Conservation (phyloP, 2,888 invertebrate genomes). For the Galerucella nymphaeae region DNA sequence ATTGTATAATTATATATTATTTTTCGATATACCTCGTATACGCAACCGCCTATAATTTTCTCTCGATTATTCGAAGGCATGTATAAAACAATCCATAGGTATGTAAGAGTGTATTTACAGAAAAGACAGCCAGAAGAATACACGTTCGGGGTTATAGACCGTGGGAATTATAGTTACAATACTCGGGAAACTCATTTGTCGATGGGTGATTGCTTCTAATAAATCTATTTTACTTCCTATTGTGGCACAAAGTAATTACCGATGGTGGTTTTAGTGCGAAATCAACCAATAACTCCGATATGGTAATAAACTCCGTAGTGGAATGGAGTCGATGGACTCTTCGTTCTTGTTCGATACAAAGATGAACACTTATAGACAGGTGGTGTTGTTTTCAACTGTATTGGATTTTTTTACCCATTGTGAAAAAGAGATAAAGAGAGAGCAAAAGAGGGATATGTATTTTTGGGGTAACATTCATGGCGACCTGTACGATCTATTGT, state of each 20-base stretch:
- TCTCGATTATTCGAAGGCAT: not conserved
- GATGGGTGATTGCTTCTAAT: constrained; percentile 35
- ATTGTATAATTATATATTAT: too few species aligned
- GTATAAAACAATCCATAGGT: not conserved
- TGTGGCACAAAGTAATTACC: constrained; percentile 35
- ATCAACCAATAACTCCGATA: constrained; percentile 21
- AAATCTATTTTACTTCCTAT: constrained; percentile 40
- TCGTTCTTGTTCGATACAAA: not conserved
- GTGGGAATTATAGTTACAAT: constrained; percentile 28
- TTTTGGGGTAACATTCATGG: too few species aligned
- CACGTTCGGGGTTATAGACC: constrained; percentile 28
- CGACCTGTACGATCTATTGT: too few species aligned
- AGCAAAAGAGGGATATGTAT: too few species aligned
- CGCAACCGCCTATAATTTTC: not conserved
- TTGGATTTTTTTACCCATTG: too few species aligned
- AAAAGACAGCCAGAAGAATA: not conserved
- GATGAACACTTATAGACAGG: not conserved
- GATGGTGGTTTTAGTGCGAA: constrained; percentile 27
- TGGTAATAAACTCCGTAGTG: constrained; percentile 28
- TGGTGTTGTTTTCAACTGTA: not conserved
- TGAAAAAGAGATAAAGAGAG: too few species aligned
- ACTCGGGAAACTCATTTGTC: constrained; percentile 37
- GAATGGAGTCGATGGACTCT: constrained; percentile 16
- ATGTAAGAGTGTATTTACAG: not conserved
- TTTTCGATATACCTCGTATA: not conserved